phyloP scores from a whole-genome alignment of 1,140 invertebrate genomes.

The Odontomachus brunneus region DNA sequence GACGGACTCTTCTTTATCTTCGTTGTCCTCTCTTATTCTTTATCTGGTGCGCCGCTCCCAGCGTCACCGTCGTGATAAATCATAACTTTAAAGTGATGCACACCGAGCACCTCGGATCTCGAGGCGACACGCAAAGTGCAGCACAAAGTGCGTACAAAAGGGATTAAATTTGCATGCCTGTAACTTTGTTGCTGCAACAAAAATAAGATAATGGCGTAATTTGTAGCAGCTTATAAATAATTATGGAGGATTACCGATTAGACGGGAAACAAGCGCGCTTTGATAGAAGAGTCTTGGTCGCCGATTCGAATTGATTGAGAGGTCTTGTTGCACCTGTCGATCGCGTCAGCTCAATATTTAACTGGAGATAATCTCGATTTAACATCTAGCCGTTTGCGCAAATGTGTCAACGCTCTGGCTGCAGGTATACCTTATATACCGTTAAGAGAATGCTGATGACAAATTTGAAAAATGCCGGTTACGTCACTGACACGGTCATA shows the following conservation, averaged over 20 bases:
- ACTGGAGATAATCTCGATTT: no score
- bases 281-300: neutral
- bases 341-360: no score
- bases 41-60: conserved; percentile 25
- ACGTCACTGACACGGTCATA: no score
- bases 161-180: conserved; percentile 20
- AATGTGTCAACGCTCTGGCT: no score
- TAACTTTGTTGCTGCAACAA: neutral
- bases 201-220: neutral
- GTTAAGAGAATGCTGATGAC: no score
- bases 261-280: neutral
- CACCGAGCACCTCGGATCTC: conserved; percentile 6
- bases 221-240: neutral
- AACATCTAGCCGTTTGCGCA: no score
- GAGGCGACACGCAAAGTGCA: neutral
- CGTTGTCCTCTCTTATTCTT: conserved; percentile 34
- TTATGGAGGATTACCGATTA: neutral
- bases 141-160: neutral
- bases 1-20: conserved; percentile 25
- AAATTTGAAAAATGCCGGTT: no score
- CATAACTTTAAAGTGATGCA: conserved; percentile 37
- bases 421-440: no score
- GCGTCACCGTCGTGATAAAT: conserved; percentile 10
- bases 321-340: no score
- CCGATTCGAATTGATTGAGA: no score